These are phyloP conservation scores for Pteropus rufus DNA, from an alignment of 2,797 vertebrate species.

Conservation along the genomic window DNA sequence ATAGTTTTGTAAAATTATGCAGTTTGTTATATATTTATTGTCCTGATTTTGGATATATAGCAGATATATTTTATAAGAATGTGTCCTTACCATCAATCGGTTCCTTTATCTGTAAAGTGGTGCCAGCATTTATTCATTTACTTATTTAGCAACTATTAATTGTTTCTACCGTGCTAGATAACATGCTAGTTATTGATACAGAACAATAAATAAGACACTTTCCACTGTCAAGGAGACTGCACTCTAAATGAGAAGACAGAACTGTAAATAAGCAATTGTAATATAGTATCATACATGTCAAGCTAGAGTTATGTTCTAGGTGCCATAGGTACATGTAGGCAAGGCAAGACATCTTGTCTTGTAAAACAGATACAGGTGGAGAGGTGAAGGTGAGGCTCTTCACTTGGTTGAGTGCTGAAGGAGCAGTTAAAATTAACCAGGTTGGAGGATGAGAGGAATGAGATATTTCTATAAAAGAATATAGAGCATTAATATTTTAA, in stretches of 20 bases:
- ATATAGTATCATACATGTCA: background rate
- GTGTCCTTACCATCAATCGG: background rate
- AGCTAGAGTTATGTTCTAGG: background rate
- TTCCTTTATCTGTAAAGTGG: background rate
- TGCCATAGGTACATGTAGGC: background rate
- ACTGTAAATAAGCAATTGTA: background rate
- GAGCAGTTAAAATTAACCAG: background rate
- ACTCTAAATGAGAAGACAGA: background rate
- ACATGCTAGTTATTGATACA: background rate
- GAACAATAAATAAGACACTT: background rate
- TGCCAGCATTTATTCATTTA: background rate
- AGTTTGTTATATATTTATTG: background rate
- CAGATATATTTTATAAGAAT: background rate
- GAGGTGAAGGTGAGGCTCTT: background rate
- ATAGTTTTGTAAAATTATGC: constrained; percentile 9
- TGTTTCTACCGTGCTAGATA: background rate
- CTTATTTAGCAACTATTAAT: background rate
- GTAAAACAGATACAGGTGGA: background rate
- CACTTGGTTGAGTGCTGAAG: background rate
- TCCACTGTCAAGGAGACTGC: background rate
- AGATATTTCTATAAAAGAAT: background rate
- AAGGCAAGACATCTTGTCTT: background rate
- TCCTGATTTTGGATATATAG: background rate
- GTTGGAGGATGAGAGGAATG: background rate
- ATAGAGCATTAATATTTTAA: background rate